These are phyloP conservation scores for Sciurus carolinensis DNA, from an alignment of 2,797 vertebrate species.

Conservation along the genomic window DNA sequence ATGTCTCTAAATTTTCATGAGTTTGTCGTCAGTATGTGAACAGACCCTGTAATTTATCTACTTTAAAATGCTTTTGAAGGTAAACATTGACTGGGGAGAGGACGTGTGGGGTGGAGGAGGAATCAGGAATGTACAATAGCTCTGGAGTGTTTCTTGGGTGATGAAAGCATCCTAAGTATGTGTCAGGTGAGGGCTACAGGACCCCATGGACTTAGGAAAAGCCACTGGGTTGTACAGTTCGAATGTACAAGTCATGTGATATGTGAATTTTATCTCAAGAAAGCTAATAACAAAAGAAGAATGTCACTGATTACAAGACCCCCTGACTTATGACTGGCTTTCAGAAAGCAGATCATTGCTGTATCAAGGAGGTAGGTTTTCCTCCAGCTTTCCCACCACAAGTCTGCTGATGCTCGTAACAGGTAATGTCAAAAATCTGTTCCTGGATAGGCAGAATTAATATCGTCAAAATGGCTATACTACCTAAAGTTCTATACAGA, in stretches of 20 bases:
- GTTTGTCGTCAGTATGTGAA: background rate
- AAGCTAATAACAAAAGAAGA: background rate
- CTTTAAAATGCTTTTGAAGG: background rate
- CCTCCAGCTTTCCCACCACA: background rate
- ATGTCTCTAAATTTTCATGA: background rate
- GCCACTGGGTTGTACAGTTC: background rate
- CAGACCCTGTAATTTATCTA: background rate
- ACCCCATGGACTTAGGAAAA: background rate
- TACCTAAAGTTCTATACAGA: too few species aligned
- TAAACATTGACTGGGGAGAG: background rate
- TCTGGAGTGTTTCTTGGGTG: background rate
- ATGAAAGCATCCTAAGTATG: background rate
- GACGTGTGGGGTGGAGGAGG: background rate
- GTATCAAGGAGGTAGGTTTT: background rate
- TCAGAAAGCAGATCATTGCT: background rate
- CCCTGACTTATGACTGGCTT: background rate
- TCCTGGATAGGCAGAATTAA: too few species aligned
- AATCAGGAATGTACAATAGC: background rate
- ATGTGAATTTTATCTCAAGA: background rate
- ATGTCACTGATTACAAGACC: background rate
- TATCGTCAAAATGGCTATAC: too few species aligned
- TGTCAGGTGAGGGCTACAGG: background rate
- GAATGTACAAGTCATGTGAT: background rate
- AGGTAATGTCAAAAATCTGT: background rate
- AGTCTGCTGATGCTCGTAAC: background rate